Evolutionary conservation across 2,888 invertebrate genomes (phyloP).

Genomic region (Beris chalybata): DNA sequence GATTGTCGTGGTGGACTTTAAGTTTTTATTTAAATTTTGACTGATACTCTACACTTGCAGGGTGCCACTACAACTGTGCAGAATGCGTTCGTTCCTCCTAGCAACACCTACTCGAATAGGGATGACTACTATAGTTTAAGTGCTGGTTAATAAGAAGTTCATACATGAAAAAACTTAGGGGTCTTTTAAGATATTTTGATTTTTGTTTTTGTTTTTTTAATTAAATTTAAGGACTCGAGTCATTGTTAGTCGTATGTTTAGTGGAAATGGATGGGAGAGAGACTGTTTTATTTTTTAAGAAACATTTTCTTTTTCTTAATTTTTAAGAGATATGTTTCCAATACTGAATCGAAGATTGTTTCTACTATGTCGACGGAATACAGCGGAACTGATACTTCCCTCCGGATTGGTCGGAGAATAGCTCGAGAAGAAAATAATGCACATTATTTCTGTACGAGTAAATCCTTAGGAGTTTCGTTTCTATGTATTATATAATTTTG

Average conservation of each 20-base stretch:
- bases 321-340: too few relatives aligned
- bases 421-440: too few relatives aligned
- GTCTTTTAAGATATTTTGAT: constrained; percentile 2
- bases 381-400: too few relatives aligned
- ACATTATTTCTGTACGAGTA: too few relatives aligned
- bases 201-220: neutral
- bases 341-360: too few relatives aligned
- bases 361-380: too few relatives aligned
- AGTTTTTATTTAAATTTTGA: neutral
- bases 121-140: constrained; percentile 35
- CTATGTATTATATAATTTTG: constrained; percentile 3
- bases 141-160: constrained; percentile 24
- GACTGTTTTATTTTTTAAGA: too few relatives aligned
- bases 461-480: too few relatives aligned
- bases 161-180: neutral
- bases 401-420: too few relatives aligned
- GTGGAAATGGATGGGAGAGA: too few relatives aligned
- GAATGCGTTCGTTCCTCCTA: constrained; percentile 21
- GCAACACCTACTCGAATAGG: constrained; percentile 10
- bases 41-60: neutral
- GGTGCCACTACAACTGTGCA: neutral
- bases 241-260: too few relatives aligned
- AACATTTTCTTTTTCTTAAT: too few relatives aligned
- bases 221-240: neutral
- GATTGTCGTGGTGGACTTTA: neutral